These are phyloP conservation scores for Oxycera nigricornis DNA, from an alignment of 2,888 invertebrate genomes.

Conservation along the genomic window DNA sequence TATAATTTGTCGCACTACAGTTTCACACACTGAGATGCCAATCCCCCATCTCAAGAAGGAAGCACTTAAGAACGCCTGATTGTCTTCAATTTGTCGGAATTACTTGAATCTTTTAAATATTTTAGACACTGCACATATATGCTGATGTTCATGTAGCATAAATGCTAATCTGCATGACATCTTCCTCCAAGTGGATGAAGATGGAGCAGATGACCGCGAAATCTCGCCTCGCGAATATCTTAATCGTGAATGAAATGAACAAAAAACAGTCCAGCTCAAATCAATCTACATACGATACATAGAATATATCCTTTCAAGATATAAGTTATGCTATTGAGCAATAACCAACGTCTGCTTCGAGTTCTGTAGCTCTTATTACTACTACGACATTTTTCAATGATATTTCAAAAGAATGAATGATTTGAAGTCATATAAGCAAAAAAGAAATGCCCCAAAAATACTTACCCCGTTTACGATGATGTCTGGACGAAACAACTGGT, in stretches of 20 bases:
- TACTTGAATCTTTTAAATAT: conserved; percentile 19
- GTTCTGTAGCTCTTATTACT: neutral
- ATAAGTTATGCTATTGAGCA: neutral
- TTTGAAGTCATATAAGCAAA: neutral
- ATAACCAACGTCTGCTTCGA: neutral
- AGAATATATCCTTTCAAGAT: neutral
- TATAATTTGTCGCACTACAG: conserved; percentile 45
- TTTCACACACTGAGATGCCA: conserved; percentile 44
- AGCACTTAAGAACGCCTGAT: conserved; percentile 46
- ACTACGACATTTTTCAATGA: neutral
- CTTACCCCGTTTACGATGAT: conserved; percentile 57
- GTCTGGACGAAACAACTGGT: conserved; percentile 44
- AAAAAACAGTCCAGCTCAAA: neutral
- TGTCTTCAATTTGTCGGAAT: conserved; percentile 47
- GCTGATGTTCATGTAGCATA: no score
- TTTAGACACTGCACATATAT: neutral
- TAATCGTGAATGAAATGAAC: neutral
- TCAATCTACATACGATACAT: neutral
- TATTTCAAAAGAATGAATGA: conserved; percentile 5
- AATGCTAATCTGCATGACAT: neutral
- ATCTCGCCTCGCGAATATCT: neutral
- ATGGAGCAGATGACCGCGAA: conserved; percentile 1
- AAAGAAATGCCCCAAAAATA: neutral
- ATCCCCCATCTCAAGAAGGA: conserved; percentile 44
- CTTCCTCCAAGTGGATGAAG: neutral